phyloP scores from a whole-genome alignment of 2,888 invertebrate genomes.

The Perizoma affinitatum region DNA sequence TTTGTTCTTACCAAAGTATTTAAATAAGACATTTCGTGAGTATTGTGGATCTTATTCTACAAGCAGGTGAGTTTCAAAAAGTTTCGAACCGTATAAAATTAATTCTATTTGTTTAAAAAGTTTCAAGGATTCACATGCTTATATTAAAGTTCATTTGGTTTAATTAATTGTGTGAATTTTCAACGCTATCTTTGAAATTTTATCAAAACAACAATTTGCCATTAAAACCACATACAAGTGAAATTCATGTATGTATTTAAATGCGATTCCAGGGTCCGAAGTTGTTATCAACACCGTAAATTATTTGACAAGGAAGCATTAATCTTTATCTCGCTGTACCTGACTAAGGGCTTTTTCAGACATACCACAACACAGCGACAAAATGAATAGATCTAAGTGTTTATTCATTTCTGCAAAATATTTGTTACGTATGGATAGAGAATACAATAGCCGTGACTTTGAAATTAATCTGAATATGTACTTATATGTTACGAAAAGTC shows the following conservation, averaged over 20 bases:
- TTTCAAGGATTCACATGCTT: conserved; percentile 29
- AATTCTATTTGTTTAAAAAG: conserved; percentile 45
- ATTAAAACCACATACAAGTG: conserved; percentile 29
- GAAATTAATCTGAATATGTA: no score
- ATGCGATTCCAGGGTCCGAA: conserved; percentile 24
- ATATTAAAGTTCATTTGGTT: not conserved
- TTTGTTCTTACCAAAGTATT: not conserved
- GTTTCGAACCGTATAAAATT: conserved; percentile 74
- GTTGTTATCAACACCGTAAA: conserved; percentile 70
- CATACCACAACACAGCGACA: not conserved
- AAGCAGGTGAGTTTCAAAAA: conserved; percentile 72
- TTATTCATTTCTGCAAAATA: no score
- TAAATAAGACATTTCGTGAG: conserved; percentile 64
- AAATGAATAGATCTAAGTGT: no score
- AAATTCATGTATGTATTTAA: conserved; percentile 24
- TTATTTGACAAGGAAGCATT: conserved; percentile 76
- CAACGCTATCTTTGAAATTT: conserved; percentile 22
- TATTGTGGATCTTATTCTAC: conserved; percentile 67
- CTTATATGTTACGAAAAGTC: no score
- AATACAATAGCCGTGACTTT: no score
- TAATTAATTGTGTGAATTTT: not conserved
- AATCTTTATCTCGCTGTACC: conserved; percentile 74
- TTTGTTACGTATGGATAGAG: not conserved
- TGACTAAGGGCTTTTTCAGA: conserved; percentile 36
- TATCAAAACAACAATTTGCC: conserved; percentile 34